Percentiles rank a stretch among this genome's conserved stretches.
phyloP scores from a whole-genome alignment of 2,797 vertebrate genomes.

The Pelobates cultripes region DNA sequence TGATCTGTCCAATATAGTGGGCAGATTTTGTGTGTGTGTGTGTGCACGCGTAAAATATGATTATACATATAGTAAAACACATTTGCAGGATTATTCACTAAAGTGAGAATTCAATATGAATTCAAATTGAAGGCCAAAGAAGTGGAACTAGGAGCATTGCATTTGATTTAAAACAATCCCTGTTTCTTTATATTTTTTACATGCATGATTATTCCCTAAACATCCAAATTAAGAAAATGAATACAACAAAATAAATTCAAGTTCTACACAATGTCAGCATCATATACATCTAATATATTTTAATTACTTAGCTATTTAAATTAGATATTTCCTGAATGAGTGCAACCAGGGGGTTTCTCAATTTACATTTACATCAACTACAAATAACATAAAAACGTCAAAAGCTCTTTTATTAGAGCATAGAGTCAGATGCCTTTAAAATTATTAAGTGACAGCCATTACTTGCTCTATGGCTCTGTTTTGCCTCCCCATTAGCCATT shows the following conservation, averaged over 20 bases:
- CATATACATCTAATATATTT: constrained; percentile 79
- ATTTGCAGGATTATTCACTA: no score
- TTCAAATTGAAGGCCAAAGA: no score
- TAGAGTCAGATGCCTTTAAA: constrained; percentile 75
- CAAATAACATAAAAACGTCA: constrained; percentile 61
- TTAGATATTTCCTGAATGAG: constrained; percentile 66
- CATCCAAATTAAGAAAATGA: no score
- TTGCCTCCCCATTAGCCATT: constrained; percentile 81
- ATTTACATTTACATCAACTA: constrained; percentile 65
- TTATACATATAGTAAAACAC: no score
- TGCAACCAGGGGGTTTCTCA: constrained; percentile 67
- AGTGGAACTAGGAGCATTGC: no score
- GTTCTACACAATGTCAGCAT: constrained; percentile 50
- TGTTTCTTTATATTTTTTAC: no score
- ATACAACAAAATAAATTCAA: neutral
- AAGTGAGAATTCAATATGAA: no score
- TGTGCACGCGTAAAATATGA: no score
- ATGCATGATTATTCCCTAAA: no score
- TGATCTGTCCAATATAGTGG: no score
- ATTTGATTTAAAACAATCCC: no score
- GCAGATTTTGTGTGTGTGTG: no score
- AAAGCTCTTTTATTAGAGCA: constrained; percentile 65
- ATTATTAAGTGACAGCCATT: constrained; percentile 83
- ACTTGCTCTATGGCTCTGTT: constrained; percentile 76
- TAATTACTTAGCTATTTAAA: constrained; percentile 79